phyloP scores from a whole-genome alignment of 2,888 invertebrate genomes.

The Norana najaformis region DNA sequence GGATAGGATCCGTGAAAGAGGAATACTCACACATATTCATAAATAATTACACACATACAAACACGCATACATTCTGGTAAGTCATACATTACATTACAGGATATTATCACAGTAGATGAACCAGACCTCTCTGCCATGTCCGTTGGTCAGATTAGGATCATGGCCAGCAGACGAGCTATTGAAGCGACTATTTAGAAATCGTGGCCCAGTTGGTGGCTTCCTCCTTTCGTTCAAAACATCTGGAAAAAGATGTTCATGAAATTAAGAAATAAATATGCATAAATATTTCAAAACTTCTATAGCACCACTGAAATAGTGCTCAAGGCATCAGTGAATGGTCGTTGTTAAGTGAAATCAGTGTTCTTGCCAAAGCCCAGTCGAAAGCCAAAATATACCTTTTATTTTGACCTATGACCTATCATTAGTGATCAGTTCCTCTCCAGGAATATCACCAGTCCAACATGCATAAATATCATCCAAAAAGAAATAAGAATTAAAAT shows the following conservation, averaged over 20 bases:
- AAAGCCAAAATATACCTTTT: background rate
- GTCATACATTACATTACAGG: background rate
- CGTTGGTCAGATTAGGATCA: background rate
- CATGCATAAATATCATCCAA: background rate
- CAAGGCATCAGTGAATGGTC: too few species aligned
- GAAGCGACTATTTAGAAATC: slow-evolving; percentile 2
- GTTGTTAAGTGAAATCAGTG: too few species aligned
- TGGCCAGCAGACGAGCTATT: background rate
- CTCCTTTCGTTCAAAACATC: slow-evolving; percentile 44
- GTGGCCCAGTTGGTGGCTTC: slow-evolving; percentile 46
- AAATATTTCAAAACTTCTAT: background rate
- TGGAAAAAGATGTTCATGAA: background rate
- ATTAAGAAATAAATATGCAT: background rate
- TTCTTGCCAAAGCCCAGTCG: too few species aligned
- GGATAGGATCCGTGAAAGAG: too few species aligned
- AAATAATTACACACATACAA: background rate
- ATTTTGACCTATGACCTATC: background rate
- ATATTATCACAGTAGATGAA: background rate
- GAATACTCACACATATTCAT: background rate
- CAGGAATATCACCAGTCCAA: background rate
- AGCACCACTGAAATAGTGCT: background rate
- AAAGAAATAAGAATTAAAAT: too few species aligned
- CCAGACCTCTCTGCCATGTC: background rate
- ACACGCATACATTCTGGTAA: background rate
- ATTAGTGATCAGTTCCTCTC: background rate